These are phyloP conservation scores for Octopus sinensis DNA, from an alignment of 1,140 invertebrate genomes.

Conservation along the genomic window DNA sequence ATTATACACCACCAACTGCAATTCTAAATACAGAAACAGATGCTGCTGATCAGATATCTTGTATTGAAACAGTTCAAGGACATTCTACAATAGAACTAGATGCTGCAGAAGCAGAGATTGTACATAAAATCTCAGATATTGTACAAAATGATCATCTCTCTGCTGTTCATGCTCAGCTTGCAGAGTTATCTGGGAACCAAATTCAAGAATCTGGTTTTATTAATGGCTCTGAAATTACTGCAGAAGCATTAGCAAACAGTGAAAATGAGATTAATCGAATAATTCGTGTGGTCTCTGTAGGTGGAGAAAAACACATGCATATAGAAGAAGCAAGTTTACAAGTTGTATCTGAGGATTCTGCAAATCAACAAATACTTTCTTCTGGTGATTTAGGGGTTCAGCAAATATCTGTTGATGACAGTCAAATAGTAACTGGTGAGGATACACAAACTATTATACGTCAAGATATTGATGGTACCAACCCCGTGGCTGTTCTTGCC, in stretches of 20 bases:
- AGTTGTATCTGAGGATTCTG: conserved; percentile 7
- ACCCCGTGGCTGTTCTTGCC: conserved; percentile 35
- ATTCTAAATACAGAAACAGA: conserved; percentile 18
- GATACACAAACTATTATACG: background rate
- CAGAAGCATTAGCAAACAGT: background rate
- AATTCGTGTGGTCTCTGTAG: conserved; percentile 34
- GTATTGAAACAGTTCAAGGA: background rate
- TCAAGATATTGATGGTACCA: conserved; percentile 24
- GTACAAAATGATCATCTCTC: conserved; percentile 16
- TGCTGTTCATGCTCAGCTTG: conserved; percentile 25
- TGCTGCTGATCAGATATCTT: conserved; percentile 6
- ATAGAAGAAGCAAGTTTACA: conserved; percentile 22
- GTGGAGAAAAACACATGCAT: conserved; percentile 32
- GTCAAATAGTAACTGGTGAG: conserved; percentile 12
- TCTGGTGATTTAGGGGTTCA: conserved; percentile 8
- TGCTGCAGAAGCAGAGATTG: conserved; percentile 17
- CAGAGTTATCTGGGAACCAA: conserved; percentile 1
- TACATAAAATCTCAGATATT: conserved; percentile 20
- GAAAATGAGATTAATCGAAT: conserved; percentile 26
- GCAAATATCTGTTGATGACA: conserved; percentile 12
- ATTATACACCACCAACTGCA: conserved; percentile 13
- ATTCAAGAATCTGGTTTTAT: conserved; percentile 20
- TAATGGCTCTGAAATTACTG: conserved; percentile 23
- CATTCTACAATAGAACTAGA: conserved; percentile 11
- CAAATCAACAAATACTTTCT: conserved; percentile 1